These are phyloP conservation scores for Microtus montanus DNA, from an alignment of 2,113 vertebrate genomes.

Conservation along the genomic window DNA sequence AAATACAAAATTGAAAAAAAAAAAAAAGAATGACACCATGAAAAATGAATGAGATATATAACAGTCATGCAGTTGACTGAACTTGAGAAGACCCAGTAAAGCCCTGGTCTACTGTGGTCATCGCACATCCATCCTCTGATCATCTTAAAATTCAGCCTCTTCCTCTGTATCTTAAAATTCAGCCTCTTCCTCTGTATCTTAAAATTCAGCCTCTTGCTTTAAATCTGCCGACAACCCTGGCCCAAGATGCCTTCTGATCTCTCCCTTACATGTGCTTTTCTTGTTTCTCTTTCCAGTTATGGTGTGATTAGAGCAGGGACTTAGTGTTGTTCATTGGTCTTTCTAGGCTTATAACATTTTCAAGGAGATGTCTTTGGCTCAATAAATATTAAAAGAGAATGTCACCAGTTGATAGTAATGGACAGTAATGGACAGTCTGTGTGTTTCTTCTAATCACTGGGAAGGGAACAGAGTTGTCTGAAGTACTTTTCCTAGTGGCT, in stretches of 20 bases:
- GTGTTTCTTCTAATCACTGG: neutral
- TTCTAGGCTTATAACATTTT: neutral
- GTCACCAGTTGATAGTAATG: neutral
- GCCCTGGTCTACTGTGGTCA: neutral
- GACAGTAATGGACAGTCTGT: neutral
- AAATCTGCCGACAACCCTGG: neutral
- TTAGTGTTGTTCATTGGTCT: neutral
- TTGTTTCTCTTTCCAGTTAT: neutral
- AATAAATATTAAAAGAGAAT: neutral
- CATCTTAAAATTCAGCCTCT: neutral
- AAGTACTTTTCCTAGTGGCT: neutral
- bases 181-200: neutral
- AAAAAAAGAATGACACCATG: neutral
- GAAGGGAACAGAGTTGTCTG: neutral
- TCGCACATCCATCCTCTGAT: neutral
- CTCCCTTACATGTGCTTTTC: fast-evolving
- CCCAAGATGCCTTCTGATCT: neutral
- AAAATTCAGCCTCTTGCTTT: neutral
- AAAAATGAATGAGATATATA: neutral
- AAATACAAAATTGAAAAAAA: neutral
- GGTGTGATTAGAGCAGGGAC: neutral
- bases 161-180: neutral
- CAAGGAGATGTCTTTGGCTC: neutral
- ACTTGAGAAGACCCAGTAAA: neutral
- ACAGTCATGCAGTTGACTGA: neutral